These are phyloP conservation scores for Sialia sialis DNA, from an alignment of 2,113 vertebrate genomes.

Conservation along the genomic window DNA sequence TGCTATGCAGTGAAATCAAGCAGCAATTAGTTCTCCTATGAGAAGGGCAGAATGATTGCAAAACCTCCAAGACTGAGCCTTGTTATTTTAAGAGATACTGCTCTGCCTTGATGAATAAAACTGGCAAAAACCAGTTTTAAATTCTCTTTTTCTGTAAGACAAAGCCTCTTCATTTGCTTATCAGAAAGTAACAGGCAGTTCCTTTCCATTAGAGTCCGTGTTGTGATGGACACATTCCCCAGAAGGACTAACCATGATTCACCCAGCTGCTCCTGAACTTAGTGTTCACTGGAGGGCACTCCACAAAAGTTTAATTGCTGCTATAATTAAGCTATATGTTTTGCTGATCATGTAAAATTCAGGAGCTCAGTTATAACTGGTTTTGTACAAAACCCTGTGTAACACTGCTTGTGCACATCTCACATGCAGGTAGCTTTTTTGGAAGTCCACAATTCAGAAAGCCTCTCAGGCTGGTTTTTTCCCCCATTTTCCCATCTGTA, in stretches of 20 bases:
- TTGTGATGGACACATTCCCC: background rate
- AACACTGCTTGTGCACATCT: background rate
- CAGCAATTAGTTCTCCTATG: background rate
- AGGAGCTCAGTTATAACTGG: background rate
- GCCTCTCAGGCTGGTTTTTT: background rate
- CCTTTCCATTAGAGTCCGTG: background rate
- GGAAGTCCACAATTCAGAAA: background rate
- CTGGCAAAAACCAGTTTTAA: background rate
- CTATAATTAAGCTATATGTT: background rate
- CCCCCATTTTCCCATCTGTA: background rate
- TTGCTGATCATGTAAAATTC: background rate
- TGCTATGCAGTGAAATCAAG: background rate
- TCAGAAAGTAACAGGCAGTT: background rate
- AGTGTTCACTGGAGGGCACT: background rate
- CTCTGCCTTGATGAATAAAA: background rate
- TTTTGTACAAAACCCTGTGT: background rate
- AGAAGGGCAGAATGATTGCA: background rate
- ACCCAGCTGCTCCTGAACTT: background rate
- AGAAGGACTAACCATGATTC: background rate
- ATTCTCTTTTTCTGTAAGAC: background rate
- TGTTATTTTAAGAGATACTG: background rate
- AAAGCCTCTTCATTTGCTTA: background rate
- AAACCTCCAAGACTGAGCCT: background rate
- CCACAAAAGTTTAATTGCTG: constrained; percentile 9
- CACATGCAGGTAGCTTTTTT: background rate